phyloP scores from a whole-genome alignment of 2,113 vertebrate species.

The Egretta garzetta region DNA sequence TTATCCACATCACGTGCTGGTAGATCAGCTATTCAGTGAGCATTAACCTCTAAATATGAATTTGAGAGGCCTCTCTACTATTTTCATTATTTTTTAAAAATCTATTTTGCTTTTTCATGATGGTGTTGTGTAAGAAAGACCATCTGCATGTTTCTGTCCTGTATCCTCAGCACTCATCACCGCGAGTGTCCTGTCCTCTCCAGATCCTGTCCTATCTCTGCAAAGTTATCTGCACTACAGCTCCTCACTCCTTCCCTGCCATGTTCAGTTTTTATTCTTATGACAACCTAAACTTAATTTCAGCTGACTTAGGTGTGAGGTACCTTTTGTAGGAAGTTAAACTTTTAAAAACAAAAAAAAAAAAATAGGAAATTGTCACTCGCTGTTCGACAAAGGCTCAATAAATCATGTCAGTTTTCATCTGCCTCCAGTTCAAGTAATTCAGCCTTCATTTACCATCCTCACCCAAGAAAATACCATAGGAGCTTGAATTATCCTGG shows the following conservation, averaged over 20 bases:
- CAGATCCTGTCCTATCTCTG: background rate
- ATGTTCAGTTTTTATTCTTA: background rate
- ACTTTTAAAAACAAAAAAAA: too few species aligned
- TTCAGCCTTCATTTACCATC: background rate
- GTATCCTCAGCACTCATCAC: fast-evolving
- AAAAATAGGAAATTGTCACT: background rate
- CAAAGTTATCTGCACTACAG: background rate
- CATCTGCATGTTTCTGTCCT: background rate
- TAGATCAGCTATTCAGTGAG: background rate
- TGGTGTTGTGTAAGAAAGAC: background rate
- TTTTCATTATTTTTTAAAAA: background rate
- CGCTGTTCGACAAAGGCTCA: background rate
- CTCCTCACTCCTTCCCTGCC: background rate
- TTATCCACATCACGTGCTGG: fast-evolving
- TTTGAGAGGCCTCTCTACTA: background rate
- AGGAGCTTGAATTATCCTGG: background rate
- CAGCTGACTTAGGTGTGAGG: background rate
- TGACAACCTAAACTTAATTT: background rate
- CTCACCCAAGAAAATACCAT: background rate
- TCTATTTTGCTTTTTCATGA: background rate
- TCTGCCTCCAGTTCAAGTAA: background rate
- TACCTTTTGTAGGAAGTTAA: background rate
- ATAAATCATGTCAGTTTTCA: background rate
- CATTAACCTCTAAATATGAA: background rate
- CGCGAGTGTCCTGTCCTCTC: background rate